Conservation (phyloP, 2,797 vertebrate genomes). For the Falco peregrinus region DNA sequence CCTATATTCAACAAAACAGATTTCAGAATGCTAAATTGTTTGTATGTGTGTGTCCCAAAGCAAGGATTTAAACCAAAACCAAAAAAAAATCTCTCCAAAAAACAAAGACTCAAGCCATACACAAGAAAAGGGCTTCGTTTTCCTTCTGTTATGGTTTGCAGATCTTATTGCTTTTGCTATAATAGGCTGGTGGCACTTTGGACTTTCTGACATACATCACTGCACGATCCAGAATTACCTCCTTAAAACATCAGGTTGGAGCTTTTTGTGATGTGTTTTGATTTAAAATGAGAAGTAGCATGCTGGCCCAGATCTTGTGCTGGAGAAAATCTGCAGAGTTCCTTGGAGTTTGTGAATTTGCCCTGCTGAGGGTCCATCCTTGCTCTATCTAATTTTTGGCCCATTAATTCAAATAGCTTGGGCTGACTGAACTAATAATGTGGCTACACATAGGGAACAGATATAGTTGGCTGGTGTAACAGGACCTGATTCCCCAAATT, state of each 20-base stretch:
- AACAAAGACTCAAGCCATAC: neutral
- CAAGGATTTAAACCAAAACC: slow-evolving; percentile 6
- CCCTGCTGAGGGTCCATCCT: neutral
- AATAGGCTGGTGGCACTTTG: neutral
- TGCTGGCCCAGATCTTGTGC: neutral
- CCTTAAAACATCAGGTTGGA: neutral
- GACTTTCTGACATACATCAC: neutral
- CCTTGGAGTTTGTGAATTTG: neutral
- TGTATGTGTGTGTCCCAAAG: slow-evolving; percentile 17
- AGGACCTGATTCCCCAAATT: neutral
- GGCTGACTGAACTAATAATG: neutral
- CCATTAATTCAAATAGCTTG: neutral
- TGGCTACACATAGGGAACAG: neutral
- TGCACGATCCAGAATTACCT: neutral
- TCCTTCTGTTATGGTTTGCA: slow-evolving; percentile 52
- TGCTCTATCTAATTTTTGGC: neutral
- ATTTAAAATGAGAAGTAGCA: slow-evolving; percentile 15
- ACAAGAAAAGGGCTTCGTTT: neutral
- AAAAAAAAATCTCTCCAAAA: neutral
- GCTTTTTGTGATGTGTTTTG: slow-evolving; percentile 18
- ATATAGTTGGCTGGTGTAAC: neutral
- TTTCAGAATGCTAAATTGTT: slow-evolving; percentile 31
- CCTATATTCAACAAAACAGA: slow-evolving; percentile 48
- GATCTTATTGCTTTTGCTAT: neutral
- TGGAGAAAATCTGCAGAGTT: neutral